Evolutionary conservation across 2,888 invertebrate species (phyloP), one percentile per base, ranked within the genome.

Genomic region (Pemphredon lugubris): DNA sequence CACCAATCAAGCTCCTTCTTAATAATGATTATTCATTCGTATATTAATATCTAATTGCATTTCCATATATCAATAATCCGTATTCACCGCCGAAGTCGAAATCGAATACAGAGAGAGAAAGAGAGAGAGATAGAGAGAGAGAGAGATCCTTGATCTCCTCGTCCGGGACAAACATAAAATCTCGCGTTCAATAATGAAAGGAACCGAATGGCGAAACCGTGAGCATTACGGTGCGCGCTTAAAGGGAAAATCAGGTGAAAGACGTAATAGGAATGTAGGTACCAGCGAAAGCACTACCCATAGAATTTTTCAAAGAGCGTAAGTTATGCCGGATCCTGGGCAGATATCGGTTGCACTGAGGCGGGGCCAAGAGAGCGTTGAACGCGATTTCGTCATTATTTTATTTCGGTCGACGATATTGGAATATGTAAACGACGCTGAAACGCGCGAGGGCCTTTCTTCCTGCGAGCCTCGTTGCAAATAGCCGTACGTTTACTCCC

Each of bases 231-330:
- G 26, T 18, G 50, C 44, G 42, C 53, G 63, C 45, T 55, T 51
- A 39, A 63, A 45, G 63, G 40, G 74, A 68, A 74, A 81, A 68
- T 81, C 66, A 61, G 58, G 58, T 20, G 75, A 61, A 55, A 72
- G 65, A 71, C 66, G 53, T 81, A 75, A 60, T 57, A 53, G 65
- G 63, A 74, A 71, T 64, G 78, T 66, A 44, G 70, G 53, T 81
- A 79, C 78, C 59, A 78, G 81, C 71, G 61, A 79, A 79, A 81
- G 75, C 79, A 78, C 81, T 79, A 79, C 63, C 78, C 59, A 23
- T 20, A 51, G 64, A 72, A 81, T 81, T 81, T n/a, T 72, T 78
- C 75, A 57, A 72, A 70, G 64, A 66, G 66, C 69, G 54, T 66
- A 72, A 81, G 66, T 77, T 77, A 75, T 42, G 39, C 32, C 26